phyloP scores from a whole-genome alignment of 2,888 invertebrate genomes.

The Zhuqinia jingwanae region DNA sequence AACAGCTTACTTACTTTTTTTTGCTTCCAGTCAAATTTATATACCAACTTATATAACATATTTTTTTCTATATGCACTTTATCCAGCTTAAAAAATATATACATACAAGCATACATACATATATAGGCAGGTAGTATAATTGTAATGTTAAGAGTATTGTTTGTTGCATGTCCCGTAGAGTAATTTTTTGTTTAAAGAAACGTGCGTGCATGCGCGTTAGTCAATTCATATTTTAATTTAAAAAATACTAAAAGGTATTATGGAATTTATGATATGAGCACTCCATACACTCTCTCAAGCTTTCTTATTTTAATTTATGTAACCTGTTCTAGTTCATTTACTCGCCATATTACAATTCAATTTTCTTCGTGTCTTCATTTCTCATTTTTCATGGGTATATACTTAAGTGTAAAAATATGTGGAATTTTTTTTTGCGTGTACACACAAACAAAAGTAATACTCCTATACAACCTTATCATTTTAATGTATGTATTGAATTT shows the following conservation, averaged over 20 bases:
- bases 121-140: too few species aligned
- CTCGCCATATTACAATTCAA: slow-evolving; percentile 63
- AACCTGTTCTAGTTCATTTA: slow-evolving; percentile 68
- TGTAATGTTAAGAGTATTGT: too few species aligned
- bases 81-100: too few species aligned
- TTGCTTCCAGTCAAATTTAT: too few species aligned
- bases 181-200: too few species aligned
- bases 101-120: too few species aligned
- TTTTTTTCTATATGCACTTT: not conserved
- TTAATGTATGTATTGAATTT: too few species aligned
- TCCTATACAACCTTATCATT: too few species aligned
- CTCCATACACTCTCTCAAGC: not conserved
- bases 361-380: slow-evolving; percentile 56
- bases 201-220: not conserved
- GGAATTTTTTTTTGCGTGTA: not conserved
- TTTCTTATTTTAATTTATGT: slow-evolving; percentile 46
- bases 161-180: too few species aligned
- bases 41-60: too few species aligned
- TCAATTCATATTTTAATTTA: not conserved
- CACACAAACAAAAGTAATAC: too few species aligned
- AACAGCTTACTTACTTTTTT: too few species aligned
- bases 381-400: slow-evolving; percentile 25
- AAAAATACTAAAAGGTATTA: not conserved
- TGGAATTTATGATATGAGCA: not conserved
- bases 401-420: slow-evolving; percentile 1